A percentile compares a stretch with the other conserved stretches of the same genome.
Evolutionary conservation across 2,113 vertebrate genomes (phyloP).

Genomic region (Hepsetus odoe): DNA sequence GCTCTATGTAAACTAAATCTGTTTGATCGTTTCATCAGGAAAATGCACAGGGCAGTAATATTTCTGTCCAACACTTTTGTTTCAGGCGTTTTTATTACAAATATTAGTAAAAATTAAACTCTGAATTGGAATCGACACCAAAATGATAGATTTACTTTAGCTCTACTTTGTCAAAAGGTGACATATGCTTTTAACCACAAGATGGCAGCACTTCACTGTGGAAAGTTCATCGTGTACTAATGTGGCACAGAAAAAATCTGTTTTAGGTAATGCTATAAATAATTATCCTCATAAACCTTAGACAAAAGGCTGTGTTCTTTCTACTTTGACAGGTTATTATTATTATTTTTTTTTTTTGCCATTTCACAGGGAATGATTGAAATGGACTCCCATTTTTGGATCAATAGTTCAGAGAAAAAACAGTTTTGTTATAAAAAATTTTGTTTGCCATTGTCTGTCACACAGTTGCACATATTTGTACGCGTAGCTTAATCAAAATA

Average conservation of each 20-base stretch:
- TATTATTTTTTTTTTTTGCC: neutral
- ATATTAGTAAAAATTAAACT: too few species aligned
- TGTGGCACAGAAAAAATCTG: neutral
- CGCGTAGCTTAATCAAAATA: too few species aligned
- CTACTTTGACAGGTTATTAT: neutral
- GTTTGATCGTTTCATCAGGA: too few species aligned
- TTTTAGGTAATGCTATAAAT: neutral
- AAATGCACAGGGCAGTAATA: too few species aligned
- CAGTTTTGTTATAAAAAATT: neutral
- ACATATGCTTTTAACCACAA: constrained; percentile 39
- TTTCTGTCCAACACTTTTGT: too few species aligned
- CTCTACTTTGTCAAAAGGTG: neutral
- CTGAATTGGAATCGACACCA: neutral
- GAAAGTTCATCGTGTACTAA: neutral
- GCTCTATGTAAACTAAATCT: too few species aligned
- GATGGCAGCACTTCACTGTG: constrained; percentile 45
- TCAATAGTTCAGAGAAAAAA: neutral
- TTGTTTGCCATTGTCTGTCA: neutral
- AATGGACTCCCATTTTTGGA: neutral
- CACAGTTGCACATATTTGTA: neutral
- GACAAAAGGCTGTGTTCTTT: neutral
- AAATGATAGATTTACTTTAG: neutral
- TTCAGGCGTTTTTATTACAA: too few species aligned
- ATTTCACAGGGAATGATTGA: neutral
- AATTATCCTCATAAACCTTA: neutral